These are phyloP conservation scores for Dasysyrphus albostriatus DNA, from an alignment of 2,888 invertebrate genomes.

Conservation along the genomic window DNA sequence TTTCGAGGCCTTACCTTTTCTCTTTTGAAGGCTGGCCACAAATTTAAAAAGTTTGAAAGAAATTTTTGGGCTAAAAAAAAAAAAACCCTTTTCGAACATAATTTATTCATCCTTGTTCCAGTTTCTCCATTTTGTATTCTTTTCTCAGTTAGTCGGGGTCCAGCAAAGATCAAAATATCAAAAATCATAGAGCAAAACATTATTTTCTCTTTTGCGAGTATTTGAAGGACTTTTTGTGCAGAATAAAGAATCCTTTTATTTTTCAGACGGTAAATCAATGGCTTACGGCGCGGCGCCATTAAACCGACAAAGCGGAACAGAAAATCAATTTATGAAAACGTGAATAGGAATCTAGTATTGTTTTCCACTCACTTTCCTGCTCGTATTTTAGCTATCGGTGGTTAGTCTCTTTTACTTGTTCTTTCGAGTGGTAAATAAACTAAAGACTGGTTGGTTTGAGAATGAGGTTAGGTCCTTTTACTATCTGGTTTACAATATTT, in stretches of 20 bases:
- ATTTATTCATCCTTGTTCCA: constrained; percentile 41
- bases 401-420: constrained; percentile 2
- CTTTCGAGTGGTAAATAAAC: constrained; percentile 3
- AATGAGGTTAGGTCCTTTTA: constrained; percentile 8
- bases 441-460: not conserved
- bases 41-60: not conserved
- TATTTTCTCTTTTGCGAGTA: not conserved
- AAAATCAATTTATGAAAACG: constrained; percentile 56
- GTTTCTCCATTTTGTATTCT: not conserved
- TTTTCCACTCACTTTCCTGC: not conserved
- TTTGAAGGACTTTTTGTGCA: constrained; percentile 39
- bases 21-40: not conserved
- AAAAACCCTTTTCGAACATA: not conserved
- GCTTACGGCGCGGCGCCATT: constrained; percentile 54
- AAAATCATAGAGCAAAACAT: not conserved
- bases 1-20: constrained; percentile 8
- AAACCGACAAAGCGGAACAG: constrained; percentile 37
- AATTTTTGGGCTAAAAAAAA: not conserved
- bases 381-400: not conserved
- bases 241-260: constrained; percentile 19
- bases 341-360: constrained; percentile 23
- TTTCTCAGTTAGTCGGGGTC: not conserved
- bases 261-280: constrained; percentile 18
- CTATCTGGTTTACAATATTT: not conserved
- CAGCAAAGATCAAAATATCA: constrained; percentile 28